Base-by-base conservation (phyloP, 2,888 invertebrate species). In the Willowsia nigromaculata region DNA sequence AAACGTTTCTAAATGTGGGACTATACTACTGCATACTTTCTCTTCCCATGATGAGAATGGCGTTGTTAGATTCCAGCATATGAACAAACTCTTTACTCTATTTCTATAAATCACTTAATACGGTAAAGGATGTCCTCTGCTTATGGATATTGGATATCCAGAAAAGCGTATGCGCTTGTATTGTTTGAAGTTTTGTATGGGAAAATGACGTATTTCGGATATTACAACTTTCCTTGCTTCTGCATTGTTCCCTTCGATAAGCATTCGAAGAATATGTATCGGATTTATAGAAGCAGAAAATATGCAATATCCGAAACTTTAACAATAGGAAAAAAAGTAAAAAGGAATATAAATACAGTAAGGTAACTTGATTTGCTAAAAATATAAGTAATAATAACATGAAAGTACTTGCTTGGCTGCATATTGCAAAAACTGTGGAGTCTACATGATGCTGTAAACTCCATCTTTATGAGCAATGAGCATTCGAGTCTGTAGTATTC, bases 271-370 rank as follows among this genome's bases (percentile, higher is more conserved):
- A 33, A 9, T 27, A 9, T 18, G n/a, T 56, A 18, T 56, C 18
- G 4, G 50, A 18, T 50, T 50, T 50, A 18, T 68, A 1, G 9
- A 68, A 40, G 25, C 71, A 71, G 2, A 13, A 71, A 71, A 71
- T 71, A 22, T 43, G 13, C 71, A 43, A 71, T 71, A 43, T 40
- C 43, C 43, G 71, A 71, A 40, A 43, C 71, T 43, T 22, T 68
- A 43, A 43, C 71, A 25, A 25, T 37, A 22, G 25, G 43, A 13
- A 71, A 5, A 71, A 22, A 22, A n/a, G n/a, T n/a, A n/a, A n/a
- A n/a, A n/a, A n/a, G n/a, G n/a, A n/a, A n/a, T n/a, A n/a, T n/a
- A n/a, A n/a, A n/a, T n/a, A 71, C 22, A 43, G 15, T 62, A 4
- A 3, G n/a, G 13, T 59, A 59, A 59, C 1, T 27, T 1, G 13